Evolutionary conservation across 1,140 invertebrate species (phyloP).

Genomic region (Drosophila sproati): DNA sequence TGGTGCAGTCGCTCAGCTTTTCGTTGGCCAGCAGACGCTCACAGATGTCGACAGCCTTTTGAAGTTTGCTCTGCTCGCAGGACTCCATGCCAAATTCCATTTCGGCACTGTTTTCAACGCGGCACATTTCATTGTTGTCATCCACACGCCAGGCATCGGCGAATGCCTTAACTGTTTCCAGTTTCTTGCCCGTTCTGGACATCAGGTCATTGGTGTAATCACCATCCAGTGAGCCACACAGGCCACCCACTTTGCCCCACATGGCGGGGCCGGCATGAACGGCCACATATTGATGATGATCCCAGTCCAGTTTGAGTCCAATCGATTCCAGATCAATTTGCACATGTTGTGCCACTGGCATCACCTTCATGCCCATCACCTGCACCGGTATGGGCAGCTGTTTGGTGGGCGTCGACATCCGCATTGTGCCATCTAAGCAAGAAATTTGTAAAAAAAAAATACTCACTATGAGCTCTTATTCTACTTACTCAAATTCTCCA

Average conservation of each 20-base stretch:
- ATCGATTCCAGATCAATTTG: slow-evolving; percentile 88
- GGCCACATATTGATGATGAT: slow-evolving; percentile 87
- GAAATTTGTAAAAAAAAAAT: no score
- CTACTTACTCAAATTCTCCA: slow-evolving; percentile 85
- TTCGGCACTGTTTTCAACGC: slow-evolving; percentile 72
- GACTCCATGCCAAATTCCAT: slow-evolving; percentile 66
- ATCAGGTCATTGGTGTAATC: slow-evolving; percentile 89
- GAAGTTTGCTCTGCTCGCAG: slow-evolving; percentile 74
- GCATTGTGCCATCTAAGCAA: slow-evolving; percentile 85
- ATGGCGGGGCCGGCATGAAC: slow-evolving; percentile 88
- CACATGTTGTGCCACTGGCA: slow-evolving; percentile 89
- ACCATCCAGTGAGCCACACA: slow-evolving; percentile 92
- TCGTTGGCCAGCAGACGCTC: slow-evolving; percentile 87
- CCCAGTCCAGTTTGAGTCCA: slow-evolving; percentile 92
- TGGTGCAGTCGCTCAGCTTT: slow-evolving; percentile 88
- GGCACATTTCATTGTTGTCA: slow-evolving; percentile 80
- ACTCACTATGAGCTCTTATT: neutral
- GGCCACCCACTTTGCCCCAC: slow-evolving; percentile 91
- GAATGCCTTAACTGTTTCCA: slow-evolving; percentile 77
- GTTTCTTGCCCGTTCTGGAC: slow-evolving; percentile 86
- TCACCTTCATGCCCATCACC: slow-evolving; percentile 88
- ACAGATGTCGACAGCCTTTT: slow-evolving; percentile 88
- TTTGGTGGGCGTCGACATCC: slow-evolving; percentile 86
- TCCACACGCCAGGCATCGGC: slow-evolving; percentile 88
- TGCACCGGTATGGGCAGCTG: slow-evolving; percentile 88